Evolutionary conservation across 1,140 invertebrate genomes (phyloP).

Genomic region (Bombyx mori): ASM3026992v2 NC_085116.1:17413001-17413500

Average conservation of each 20-base stretch:
- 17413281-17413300: constrained; percentile 41
- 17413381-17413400: constrained; percentile 37
- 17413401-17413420: constrained; percentile 61
- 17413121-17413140: constrained; percentile 40
- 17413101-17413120: constrained; percentile 64
- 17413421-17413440: constrained; percentile 64
- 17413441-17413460: constrained; percentile 50
- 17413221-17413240: constrained; percentile 20
- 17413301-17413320: constrained; percentile 42
- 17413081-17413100: constrained; percentile 55
- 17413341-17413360: constrained; percentile 38
- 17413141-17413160: constrained; percentile 26
- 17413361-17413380: constrained; percentile 39
- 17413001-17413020: constrained; percentile 15
- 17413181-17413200: constrained; percentile 20
- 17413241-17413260: constrained; percentile 35
- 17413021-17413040: constrained; percentile 30
- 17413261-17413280: constrained; percentile 54
- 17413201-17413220: constrained; percentile 30
- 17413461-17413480: constrained; percentile 17
- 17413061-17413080: constrained; percentile 47
- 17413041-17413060: constrained; percentile 39
- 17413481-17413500: constrained; percentile 35
- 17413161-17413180: constrained; percentile 25
- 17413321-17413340: constrained; percentile 52